Evolutionary conservation across 2,113 vertebrate species (phyloP).

Genomic region (Coptodon bakossiorum): DNA sequence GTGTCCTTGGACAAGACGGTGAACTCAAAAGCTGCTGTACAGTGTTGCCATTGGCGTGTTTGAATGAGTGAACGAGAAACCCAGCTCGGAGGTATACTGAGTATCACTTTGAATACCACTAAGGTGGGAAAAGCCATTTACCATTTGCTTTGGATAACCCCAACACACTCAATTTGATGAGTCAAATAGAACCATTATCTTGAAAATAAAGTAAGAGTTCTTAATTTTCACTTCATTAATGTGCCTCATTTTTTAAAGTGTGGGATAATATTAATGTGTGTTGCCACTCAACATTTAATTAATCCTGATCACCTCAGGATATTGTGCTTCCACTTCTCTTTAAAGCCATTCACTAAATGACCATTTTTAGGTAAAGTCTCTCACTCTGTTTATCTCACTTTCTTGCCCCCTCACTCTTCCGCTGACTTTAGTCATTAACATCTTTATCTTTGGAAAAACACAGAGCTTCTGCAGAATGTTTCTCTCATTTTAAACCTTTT

Average conservation of each 20-base stretch:
- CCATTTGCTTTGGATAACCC: not conserved
- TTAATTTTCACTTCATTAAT: slow-evolving; percentile 38
- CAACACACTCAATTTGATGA: not conserved
- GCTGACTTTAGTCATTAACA: slow-evolving; percentile 14
- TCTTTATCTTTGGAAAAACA: slow-evolving; percentile 31
- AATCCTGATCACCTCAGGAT: slow-evolving; percentile 25
- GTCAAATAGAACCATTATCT: not conserved
- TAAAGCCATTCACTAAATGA: slow-evolving; percentile 21
- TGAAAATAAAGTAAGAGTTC: slow-evolving; percentile 22
- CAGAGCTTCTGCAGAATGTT: not conserved
- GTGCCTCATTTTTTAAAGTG: not conserved
- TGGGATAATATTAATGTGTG: not conserved
- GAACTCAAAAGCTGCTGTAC: not conserved
- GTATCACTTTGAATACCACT: not conserved
- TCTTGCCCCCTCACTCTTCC: not conserved
- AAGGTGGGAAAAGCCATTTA: not conserved
- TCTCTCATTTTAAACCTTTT: slow-evolving; percentile 6
- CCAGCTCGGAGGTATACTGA: rapidly evolving
- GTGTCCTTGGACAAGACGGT: not conserved
- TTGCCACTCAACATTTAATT: slow-evolving; percentile 34
- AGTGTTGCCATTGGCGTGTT: not conserved
- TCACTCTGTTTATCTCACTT: not conserved
- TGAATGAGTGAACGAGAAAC: not conserved
- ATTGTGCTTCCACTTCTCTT: slow-evolving; percentile 14
- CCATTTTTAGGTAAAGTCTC: slow-evolving; percentile 10